These are phyloP conservation scores for Nibea coibor DNA, from an alignment of 2,113 vertebrate species.

Conservation along the genomic window DNA sequence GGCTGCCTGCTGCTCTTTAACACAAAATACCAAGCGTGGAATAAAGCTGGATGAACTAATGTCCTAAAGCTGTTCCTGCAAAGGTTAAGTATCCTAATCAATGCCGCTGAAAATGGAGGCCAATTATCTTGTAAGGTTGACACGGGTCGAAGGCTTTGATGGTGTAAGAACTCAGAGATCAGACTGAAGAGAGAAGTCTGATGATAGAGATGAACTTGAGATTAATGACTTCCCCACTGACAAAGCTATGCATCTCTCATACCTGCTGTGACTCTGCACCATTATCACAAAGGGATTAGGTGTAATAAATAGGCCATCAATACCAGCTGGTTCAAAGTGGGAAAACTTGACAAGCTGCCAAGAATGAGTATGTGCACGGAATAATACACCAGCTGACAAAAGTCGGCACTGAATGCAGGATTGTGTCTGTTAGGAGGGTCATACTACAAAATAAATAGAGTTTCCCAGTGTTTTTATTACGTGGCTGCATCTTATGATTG, in stretches of 20 bases:
- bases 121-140: slow-evolving; percentile 51
- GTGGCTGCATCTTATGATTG: too few species aligned
- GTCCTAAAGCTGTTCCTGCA: slow-evolving; percentile 36
- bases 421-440: neutral
- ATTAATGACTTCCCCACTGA: slow-evolving; percentile 54
- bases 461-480: neutral
- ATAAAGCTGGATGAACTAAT: slow-evolving; percentile 45
- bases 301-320: slow-evolving; percentile 62
- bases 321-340: slow-evolving; percentile 68
- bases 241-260: slow-evolving; percentile 32
- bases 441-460: neutral
- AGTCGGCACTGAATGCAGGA: neutral
- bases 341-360: slow-evolving; percentile 60
- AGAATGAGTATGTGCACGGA: slow-evolving; percentile 6
- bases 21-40: slow-evolving; percentile 53
- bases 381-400: slow-evolving; percentile 30
- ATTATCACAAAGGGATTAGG: slow-evolving; percentile 67
- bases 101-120: slow-evolving; percentile 34
- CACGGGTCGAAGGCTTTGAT: slow-evolving; percentile 9
- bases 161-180: neutral
- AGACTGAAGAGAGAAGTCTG: neutral
- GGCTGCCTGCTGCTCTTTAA: slow-evolving; percentile 48
- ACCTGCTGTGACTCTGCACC: slow-evolving; percentile 58
- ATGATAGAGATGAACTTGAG: slow-evolving; percentile 38
- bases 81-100: slow-evolving; percentile 76